phyloP scores from a whole-genome alignment of 2,888 invertebrate genomes.

The Listrodromus nycthemerus region DNA sequence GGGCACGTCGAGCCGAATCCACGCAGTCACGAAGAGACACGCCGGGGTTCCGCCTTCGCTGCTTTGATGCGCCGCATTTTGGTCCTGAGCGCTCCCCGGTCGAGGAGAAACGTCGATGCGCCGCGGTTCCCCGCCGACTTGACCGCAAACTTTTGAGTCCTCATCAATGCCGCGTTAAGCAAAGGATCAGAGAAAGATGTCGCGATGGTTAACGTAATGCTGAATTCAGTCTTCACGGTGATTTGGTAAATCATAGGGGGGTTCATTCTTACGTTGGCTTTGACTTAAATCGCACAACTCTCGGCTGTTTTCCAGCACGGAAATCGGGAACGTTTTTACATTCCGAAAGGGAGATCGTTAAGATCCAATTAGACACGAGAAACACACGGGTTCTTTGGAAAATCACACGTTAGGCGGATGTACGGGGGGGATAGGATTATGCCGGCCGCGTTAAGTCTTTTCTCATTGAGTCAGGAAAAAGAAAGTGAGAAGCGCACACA shows the following conservation, averaged over 20 bases:
- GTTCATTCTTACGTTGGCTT: slow-evolving; percentile 20
- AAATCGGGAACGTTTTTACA: slow-evolving; percentile 12
- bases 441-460: slow-evolving; percentile 26
- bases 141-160: slow-evolving; percentile 23
- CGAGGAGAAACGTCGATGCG: slow-evolving; percentile 15
- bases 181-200: background rate
- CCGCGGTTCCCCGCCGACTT: background rate
- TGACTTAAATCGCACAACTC: slow-evolving; percentile 15
- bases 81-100: slow-evolving; percentile 7
- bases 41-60: background rate
- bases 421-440: slow-evolving; percentile 25
- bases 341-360: slow-evolving; percentile 53
- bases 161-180: slow-evolving; percentile 24
- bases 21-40: slow-evolving; percentile 13
- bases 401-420: slow-evolving; percentile 47
- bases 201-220: background rate
- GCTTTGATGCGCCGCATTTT: slow-evolving; percentile 38
- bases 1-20: slow-evolving; percentile 9
- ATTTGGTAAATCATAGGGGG: background rate
- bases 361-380: slow-evolving; percentile 57
- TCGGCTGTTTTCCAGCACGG: background rate
- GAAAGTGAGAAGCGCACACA: slow-evolving; percentile 42
- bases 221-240: slow-evolving; percentile 17
- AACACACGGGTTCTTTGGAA: slow-evolving; percentile 20
- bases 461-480: slow-evolving; percentile 43